Evolutionary conservation across 2,888 invertebrate genomes (phyloP).

Genomic region (Cephus runcator): DNA sequence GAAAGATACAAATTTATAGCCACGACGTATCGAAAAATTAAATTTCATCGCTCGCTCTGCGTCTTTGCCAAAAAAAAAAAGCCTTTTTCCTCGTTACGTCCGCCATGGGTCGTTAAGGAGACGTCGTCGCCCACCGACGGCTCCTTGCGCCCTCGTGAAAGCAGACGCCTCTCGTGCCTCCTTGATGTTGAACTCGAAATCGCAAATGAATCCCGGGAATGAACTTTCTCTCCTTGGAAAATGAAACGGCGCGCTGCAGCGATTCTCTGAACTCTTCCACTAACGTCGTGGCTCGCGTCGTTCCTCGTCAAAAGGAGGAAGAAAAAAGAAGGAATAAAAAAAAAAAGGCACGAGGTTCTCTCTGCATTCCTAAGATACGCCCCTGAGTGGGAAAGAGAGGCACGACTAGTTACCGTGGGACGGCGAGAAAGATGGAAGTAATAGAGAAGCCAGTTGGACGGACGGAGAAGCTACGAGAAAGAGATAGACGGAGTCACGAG

Average conservation of each 20-base stretch:
- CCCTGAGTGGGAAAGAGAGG: constrained; percentile 26
- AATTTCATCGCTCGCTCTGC: constrained; percentile 11
- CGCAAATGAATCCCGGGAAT: constrained; percentile 32
- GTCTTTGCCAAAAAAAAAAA: not conserved
- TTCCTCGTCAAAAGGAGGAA: not conserved
- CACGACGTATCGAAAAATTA: not conserved
- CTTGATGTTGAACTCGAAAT: constrained; percentile 20
- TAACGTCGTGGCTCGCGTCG: constrained; percentile 2
- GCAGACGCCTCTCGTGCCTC: not conserved
- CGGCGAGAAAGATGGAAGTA: not conserved
- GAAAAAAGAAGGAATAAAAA: not conserved
- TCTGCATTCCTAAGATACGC: constrained; percentile 25
- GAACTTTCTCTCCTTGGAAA: constrained; percentile 43
- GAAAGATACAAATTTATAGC: no score
- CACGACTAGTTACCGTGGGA: constrained; percentile 10
- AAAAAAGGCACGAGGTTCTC: constrained; percentile 26
- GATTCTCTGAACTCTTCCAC: constrained; percentile 36
- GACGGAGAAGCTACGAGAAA: constrained; percentile 16
- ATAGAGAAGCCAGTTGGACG: constrained; percentile 6
- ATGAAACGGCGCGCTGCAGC: constrained; percentile 31
- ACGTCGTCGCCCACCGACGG: no score
- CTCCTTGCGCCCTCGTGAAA: no score
- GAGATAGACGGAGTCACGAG: constrained; percentile 2
- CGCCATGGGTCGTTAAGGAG: no score
- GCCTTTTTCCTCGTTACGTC: not conserved